These are phyloP conservation scores for Petrocephalus zakoni DNA, from an alignment of 2,113 vertebrate genomes.

Conservation along the genomic window DNA sequence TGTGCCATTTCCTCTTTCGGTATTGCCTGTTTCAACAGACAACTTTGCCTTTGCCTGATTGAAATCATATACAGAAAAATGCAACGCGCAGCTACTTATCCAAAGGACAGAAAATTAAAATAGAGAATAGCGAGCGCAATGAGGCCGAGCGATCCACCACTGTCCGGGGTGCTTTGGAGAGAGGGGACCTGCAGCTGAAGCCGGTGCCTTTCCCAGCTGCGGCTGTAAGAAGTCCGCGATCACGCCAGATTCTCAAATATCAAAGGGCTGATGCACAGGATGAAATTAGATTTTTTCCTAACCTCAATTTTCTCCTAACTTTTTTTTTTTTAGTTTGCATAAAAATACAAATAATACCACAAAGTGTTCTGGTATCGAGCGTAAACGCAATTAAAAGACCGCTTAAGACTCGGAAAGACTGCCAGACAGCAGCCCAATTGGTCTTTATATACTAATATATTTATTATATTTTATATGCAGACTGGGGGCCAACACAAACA, in stretches of 20 bases:
- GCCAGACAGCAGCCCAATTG: neutral
- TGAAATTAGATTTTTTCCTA: neutral
- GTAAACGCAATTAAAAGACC: neutral
- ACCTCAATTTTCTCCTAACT: neutral
- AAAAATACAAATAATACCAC: neutral
- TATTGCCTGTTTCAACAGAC: neutral
- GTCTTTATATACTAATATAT: neutral
- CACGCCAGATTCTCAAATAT: neutral
- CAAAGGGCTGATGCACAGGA: no score
- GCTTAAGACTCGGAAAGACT: neutral
- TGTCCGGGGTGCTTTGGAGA: no score
- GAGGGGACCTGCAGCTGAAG: no score
- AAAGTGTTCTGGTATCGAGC: neutral
- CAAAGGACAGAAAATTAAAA: neutral
- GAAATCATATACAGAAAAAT: neutral
- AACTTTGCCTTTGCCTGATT: neutral
- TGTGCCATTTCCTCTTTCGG: neutral
- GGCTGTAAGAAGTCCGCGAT: neutral
- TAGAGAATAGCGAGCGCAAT: neutral
- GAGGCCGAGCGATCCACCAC: neutral
- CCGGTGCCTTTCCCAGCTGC: no score
- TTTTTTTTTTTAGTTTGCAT: neutral
- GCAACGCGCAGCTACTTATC: neutral
- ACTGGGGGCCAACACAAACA: neutral
- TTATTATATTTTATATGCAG: neutral